Percentiles rank a stretch among this genome's conserved stretches.
phyloP scores from a whole-genome alignment of 2,888 invertebrate genomes.

The Pseudolycoriella hygida region DNA sequence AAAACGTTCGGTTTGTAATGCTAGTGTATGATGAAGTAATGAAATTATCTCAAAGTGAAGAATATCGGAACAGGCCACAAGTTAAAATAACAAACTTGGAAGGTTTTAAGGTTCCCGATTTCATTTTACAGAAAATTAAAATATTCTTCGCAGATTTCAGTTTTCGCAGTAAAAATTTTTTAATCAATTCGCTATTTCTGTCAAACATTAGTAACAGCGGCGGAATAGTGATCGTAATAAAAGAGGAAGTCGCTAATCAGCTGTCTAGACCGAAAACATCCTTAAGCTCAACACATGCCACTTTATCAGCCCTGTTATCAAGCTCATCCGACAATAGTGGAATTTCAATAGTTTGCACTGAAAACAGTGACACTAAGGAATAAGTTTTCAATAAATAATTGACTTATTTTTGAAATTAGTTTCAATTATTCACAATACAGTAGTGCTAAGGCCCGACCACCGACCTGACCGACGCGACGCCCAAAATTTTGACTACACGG shows the following conservation, averaged over 20 bases:
- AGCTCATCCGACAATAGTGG: background rate
- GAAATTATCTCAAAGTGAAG: slow-evolving; percentile 36
- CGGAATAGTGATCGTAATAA: background rate
- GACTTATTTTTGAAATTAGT: too few relatives aligned
- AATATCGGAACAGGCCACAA: slow-evolving; percentile 30
- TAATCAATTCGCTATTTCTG: slow-evolving; percentile 15
- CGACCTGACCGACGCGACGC: too few relatives aligned
- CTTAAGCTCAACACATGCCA: slow-evolving; percentile 28
- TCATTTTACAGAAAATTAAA: slow-evolving; percentile 43
- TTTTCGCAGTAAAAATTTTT: slow-evolving; percentile 27
- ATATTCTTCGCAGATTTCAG: slow-evolving; percentile 26
- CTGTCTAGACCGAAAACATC: slow-evolving; percentile 14
- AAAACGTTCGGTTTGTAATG: slow-evolving; percentile 40
- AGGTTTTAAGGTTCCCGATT: slow-evolving; percentile 39
- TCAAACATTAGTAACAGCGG: background rate
- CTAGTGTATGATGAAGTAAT: slow-evolving; percentile 41
- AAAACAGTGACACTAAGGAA: too few relatives aligned
- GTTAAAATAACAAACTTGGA: slow-evolving; percentile 29
- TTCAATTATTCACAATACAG: too few relatives aligned
- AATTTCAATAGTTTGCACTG: too few relatives aligned
- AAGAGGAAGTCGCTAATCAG: background rate
- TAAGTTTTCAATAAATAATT: too few relatives aligned
- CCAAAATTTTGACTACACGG: too few relatives aligned
- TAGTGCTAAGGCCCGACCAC: too few relatives aligned
- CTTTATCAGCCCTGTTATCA: slow-evolving; percentile 23